Conservation (phyloP, 2,113 vertebrate species). For the Sorex araneus region DNA sequence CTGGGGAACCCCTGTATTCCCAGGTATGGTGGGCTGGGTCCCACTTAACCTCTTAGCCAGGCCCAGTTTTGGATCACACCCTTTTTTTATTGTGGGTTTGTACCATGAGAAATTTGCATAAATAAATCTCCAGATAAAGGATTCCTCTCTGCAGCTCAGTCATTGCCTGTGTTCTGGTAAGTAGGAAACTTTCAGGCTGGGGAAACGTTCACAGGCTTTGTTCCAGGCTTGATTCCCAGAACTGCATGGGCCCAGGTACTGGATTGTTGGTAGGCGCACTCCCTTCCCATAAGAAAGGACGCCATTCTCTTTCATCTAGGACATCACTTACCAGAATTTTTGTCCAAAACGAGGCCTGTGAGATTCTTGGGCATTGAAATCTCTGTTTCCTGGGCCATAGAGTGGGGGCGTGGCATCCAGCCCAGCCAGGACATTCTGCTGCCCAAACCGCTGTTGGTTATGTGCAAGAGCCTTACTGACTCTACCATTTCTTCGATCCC, state of each 20-base stretch:
- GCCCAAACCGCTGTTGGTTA: no score
- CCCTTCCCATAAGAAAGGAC: not conserved
- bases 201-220: no score
- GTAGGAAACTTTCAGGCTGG: not conserved
- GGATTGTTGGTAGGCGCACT: not conserved
- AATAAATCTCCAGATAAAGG: slow-evolving; percentile 42
- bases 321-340: no score
- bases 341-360: no score
- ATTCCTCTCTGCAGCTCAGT: not conserved
- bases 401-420: no score
- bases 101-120: not conserved
- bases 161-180: not conserved
- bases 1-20: not conserved
- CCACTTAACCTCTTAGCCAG: not conserved
- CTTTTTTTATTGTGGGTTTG: not conserved
- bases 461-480: no score
- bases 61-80: not conserved
- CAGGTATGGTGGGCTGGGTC: not conserved
- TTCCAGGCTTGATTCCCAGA: no score
- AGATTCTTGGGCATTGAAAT: no score
- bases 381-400: no score
- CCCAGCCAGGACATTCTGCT: no score
- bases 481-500: no score
- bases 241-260: not conserved
- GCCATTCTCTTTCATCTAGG: no score